Percentiles rank a stretch among this genome's conserved stretches.
Conservation (phyloP, 2,797 vertebrate species). For the Argyrosomus regius region DNA sequence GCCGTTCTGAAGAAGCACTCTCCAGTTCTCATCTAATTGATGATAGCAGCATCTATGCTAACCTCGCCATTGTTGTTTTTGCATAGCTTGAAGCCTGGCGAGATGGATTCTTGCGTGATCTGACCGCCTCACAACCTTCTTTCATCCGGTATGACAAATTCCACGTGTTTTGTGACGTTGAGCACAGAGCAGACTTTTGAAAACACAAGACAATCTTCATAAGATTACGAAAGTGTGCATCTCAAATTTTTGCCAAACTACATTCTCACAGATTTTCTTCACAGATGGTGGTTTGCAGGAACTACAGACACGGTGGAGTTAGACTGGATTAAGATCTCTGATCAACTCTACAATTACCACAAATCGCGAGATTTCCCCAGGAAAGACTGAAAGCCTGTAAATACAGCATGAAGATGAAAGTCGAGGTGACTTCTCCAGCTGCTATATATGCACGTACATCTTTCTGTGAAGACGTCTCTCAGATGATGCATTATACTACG, state of each 20-base stretch:
- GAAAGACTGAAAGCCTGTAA: slow-evolving; percentile 14
- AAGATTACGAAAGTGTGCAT: not conserved
- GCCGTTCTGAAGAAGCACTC: no score
- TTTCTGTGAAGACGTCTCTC: not conserved
- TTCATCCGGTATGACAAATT: no score
- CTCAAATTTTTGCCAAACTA: not conserved
- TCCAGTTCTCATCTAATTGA: no score
- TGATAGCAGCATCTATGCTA: no score
- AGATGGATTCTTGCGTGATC: no score
- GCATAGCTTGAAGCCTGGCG: no score
- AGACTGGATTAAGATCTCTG: not conserved
- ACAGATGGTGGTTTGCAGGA: not conserved
- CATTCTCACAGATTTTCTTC: not conserved
- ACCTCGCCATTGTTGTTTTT: no score
- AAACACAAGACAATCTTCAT: no score
- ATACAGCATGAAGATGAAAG: not conserved
- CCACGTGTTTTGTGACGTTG: no score
- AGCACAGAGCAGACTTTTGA: no score
- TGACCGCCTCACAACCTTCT: no score
- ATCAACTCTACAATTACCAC: slow-evolving; percentile 19
- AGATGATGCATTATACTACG: not conserved
- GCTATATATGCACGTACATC: not conserved
- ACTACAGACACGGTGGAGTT: not conserved
- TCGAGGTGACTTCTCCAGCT: not conserved
- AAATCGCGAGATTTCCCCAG: slow-evolving; percentile 7